Percentiles rank a stretch among this genome's conserved stretches.
Evolutionary conservation across 2,113 vertebrate genomes (phyloP).

Genomic region (Callipepla californica): DNA sequence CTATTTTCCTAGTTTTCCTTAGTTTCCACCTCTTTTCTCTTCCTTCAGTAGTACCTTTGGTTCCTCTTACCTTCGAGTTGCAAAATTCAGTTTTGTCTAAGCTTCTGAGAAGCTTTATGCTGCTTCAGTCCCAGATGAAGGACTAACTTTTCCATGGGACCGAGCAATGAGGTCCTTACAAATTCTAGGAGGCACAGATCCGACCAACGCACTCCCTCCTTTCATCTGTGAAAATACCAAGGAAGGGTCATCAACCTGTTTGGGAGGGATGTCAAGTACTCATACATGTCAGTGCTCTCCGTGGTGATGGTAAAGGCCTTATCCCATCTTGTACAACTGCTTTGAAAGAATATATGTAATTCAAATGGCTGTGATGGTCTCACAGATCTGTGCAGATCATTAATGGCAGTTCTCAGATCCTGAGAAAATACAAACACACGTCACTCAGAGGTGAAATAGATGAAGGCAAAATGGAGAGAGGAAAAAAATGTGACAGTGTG

Average conservation of each 20-base stretch:
- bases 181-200: background rate
- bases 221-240: background rate
- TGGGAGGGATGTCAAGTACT: background rate
- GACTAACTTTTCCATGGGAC: background rate
- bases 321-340: background rate
- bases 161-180: background rate
- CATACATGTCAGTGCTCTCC: background rate
- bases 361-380: background rate
- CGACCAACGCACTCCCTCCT: background rate
- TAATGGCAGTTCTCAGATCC: background rate
- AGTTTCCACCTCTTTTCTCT: background rate
- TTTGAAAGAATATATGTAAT: background rate
- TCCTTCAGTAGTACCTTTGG: background rate
- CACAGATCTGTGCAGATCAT: background rate
- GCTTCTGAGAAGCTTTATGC: background rate
- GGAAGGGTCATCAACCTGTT: rapidly evolving
- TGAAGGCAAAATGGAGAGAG: background rate
- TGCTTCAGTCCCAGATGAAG: background rate
- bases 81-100: background rate
- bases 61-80: background rate
- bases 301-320: background rate
- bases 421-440: background rate
- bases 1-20: background rate
- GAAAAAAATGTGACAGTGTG: background rate
- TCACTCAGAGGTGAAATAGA: background rate